Conservation (phyloP, 2,797 vertebrate genomes). For the Aldrovandia affinis region DNA sequence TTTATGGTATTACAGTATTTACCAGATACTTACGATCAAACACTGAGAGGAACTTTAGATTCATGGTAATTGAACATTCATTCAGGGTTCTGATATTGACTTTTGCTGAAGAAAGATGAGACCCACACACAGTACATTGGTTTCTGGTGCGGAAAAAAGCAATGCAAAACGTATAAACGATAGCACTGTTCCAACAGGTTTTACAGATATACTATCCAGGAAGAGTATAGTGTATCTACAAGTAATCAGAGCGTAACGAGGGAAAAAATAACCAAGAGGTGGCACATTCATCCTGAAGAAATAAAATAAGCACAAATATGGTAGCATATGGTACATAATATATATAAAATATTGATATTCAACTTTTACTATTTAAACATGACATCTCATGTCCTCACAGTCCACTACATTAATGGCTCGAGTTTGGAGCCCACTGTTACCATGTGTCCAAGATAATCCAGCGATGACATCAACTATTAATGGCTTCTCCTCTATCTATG, state of each 20-base stretch:
- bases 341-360: neutral
- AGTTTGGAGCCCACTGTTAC: neutral
- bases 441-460: neutral
- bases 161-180: conserved; percentile 2
- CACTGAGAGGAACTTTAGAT: neutral
- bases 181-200: neutral
- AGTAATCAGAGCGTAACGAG: neutral
- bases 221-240: neutral
- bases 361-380: neutral
- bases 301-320: neutral
- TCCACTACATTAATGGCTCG: neutral
- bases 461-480: neutral
- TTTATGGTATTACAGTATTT: neutral
- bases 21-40: neutral
- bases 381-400: neutral
- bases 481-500: conserved; percentile 16
- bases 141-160: neutral
- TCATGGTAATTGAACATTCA: neutral
- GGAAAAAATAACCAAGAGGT: neutral
- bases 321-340: neutral
- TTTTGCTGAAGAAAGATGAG: neutral
- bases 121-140: neutral
- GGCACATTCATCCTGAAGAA: neutral
- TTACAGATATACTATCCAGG: neutral
- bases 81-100: neutral